Evolutionary conservation across 2,113 vertebrate genomes (phyloP).

Genomic region (Alces alces): DNA sequence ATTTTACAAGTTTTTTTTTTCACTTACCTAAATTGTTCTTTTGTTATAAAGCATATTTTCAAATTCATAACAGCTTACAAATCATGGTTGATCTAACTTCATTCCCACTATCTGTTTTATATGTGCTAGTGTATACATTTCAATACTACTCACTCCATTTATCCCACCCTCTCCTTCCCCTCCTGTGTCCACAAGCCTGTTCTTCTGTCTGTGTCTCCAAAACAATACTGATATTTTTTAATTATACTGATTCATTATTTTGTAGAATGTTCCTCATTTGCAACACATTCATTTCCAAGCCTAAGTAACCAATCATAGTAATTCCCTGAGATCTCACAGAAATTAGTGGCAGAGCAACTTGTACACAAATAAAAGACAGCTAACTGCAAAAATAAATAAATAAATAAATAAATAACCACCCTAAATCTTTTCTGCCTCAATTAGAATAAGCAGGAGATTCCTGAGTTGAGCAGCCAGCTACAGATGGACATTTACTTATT

Average conservation of each 20-base stretch:
- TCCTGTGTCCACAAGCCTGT: not conserved
- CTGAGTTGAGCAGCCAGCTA: not conserved
- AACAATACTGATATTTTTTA: not conserved
- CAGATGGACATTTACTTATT: not conserved
- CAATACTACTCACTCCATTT: not conserved
- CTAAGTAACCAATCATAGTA: not conserved
- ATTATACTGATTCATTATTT: not conserved
- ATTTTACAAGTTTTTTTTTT: not conserved
- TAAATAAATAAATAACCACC: not conserved
- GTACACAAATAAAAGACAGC: not conserved
- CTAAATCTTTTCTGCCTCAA: not conserved
- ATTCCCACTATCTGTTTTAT: not conserved
- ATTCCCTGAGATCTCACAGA: not conserved
- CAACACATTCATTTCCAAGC: not conserved
- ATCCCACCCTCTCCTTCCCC: not conserved
- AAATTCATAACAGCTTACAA: not conserved
- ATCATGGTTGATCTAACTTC: conserved; percentile 33
- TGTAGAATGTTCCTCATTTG: not conserved
- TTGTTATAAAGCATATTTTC: not conserved
- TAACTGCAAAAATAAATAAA: not conserved
- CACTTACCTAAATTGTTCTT: not conserved
- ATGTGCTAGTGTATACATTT: not conserved
- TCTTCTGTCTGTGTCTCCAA: not conserved
- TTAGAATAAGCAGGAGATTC: not conserved
- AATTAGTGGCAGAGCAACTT: not conserved